Base-by-base conservation (phyloP, 2,113 vertebrate species). In the Fulica atra region DNA sequence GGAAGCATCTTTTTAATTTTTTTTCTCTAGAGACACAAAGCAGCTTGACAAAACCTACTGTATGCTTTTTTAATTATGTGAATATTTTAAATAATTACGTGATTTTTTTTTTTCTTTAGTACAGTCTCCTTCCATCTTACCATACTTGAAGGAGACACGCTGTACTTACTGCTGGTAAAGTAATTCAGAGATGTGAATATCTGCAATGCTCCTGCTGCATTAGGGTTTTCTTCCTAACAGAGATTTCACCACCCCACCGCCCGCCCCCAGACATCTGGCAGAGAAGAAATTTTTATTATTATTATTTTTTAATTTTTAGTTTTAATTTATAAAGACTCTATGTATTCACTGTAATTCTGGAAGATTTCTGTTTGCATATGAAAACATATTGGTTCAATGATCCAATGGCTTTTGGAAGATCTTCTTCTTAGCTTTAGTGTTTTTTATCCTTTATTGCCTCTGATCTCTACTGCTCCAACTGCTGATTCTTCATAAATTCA, bases 1-100 rank as follows among this genome's bases (percentile, higher is more conserved):
- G 9, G 16, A 57, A 70, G 13, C 2, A 1, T 57, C 3, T 1
- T 5, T 11, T 3, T 10, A 48, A 23, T 8, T 44, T 21, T n/a
- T n/a, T 4, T 8, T 6, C 5, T 4, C 3, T 23, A 35, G 8
- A 7, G 8, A 21, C 6, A 56, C 11, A 77, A 84, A 90, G 12
- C 23, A 70, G 1, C 11, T 63, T 73, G 12, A 70, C 11, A 68
- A 89, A 82, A 56, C 3, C 1, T 70, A 24, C 5, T 11, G 2
- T 3, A 15, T 66, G 31, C 2, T 51, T 25, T 51, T 51, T 51
- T 15, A 25, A 23, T 69, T 69, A 18, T 70, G 6, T 35, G 21
- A 35, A 23, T 70, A 15, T 40, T 36, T 40, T 8, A 61, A 78
- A 74, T 71, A 63, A 70, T 56, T 38, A 12, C 9, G 56, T 57